These are phyloP conservation scores for Drosophila putrida DNA, from an alignment of 2,888 invertebrate genomes.

Conservation along the genomic window DNA sequence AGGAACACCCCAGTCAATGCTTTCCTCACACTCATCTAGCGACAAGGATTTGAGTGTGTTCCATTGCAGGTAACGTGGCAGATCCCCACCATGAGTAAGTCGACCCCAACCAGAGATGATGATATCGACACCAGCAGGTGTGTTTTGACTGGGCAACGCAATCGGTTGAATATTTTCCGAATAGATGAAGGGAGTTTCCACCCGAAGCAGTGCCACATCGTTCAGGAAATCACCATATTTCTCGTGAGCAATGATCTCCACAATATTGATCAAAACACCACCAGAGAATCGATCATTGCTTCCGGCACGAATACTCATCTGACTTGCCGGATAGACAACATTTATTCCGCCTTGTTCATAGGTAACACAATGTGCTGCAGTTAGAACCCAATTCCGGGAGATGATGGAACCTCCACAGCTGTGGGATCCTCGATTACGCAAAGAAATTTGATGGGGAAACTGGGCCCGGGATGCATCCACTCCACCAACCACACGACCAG, in stretches of 20 bases:
- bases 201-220: slow-evolving; percentile 73
- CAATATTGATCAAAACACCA: slow-evolving; percentile 73
- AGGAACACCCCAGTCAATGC: slow-evolving; percentile 63
- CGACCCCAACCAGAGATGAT: slow-evolving; percentile 81
- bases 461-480: slow-evolving; percentile 47
- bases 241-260: slow-evolving; percentile 68
- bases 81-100: slow-evolving; percentile 56
- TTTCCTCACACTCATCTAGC: slow-evolving; percentile 19
- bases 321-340: slow-evolving; percentile 4
- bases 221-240: slow-evolving; percentile 71
- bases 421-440: slow-evolving; percentile 52
- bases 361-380: slow-evolving; percentile 63
- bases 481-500: slow-evolving; percentile 65
- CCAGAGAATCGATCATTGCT: slow-evolving; percentile 71
- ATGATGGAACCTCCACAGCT: slow-evolving; percentile 65
- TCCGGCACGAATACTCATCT: slow-evolving; percentile 69
- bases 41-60: slow-evolving; percentile 63
- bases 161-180: slow-evolving; percentile 70
- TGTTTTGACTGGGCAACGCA: slow-evolving; percentile 62
- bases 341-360: not conserved
- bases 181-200: slow-evolving; percentile 64
- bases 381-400: slow-evolving; percentile 57
- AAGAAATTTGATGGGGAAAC: slow-evolving; percentile 69
- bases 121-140: slow-evolving; percentile 61
- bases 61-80: slow-evolving; percentile 73